Conservation (phyloP, 2,888 invertebrate genomes). For the Amblyteles armatorius region DNA sequence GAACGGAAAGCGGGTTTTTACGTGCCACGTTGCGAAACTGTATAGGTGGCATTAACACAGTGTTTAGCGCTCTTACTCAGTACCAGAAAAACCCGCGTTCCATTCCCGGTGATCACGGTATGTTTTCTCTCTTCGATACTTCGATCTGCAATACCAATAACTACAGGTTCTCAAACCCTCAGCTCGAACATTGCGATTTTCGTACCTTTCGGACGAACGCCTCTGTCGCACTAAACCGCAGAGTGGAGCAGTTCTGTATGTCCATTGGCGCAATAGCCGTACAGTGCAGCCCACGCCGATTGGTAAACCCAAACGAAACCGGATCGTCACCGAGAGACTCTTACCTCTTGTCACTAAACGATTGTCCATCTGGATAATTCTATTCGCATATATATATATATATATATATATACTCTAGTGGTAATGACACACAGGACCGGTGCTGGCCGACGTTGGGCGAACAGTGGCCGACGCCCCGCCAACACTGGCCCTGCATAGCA, state of each 20-base stretch:
- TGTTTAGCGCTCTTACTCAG: not conserved
- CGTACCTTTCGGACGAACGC: not conserved
- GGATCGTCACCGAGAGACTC: slow-evolving; percentile 29
- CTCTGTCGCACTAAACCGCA: not conserved
- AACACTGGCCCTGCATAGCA: not conserved
- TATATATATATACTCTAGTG: too few species aligned
- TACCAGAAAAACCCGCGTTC: too few species aligned
- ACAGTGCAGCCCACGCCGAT: slow-evolving; percentile 33
- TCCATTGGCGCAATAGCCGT: slow-evolving; percentile 8
- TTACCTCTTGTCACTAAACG: not conserved
- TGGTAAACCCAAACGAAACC: slow-evolving; percentile 42
- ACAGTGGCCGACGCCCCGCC: too few species aligned
- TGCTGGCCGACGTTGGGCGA: too few species aligned
- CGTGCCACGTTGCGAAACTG: too few species aligned
- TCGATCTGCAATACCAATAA: too few species aligned
- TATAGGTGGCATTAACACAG: too few species aligned
- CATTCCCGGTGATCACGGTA: too few species aligned
- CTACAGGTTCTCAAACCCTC: too few species aligned
- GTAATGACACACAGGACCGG: too few species aligned
- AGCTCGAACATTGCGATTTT: not conserved
- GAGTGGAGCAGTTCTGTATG: not conserved
- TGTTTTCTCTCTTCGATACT: too few species aligned
- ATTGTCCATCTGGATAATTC: slow-evolving; percentile 6
- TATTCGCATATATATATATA: not conserved
- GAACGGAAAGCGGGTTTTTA: not conserved